A percentile compares a stretch with the other conserved stretches of the same genome.
These are phyloP conservation scores for Lycaon pictus DNA, from an alignment of 2,113 vertebrate genomes.

Conservation along the genomic window DNA sequence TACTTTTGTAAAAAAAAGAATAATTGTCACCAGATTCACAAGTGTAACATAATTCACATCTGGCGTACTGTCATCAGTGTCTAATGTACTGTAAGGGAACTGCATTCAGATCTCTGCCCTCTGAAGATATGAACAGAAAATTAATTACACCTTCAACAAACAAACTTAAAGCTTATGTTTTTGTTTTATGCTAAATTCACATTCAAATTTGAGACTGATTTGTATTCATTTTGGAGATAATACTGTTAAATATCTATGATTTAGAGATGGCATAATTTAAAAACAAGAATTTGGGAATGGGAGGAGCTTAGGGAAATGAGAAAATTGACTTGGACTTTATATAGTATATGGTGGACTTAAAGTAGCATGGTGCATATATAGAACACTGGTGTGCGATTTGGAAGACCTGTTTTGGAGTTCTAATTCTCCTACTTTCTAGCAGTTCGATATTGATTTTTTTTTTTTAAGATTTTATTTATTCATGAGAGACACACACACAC, in stretches of 20 bases:
- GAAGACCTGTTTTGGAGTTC: neutral
- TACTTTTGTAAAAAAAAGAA: neutral
- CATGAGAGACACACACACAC: no score
- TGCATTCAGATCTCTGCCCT: neutral
- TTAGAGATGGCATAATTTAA: constrained; percentile 18
- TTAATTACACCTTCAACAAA: neutral
- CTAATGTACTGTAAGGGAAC: neutral
- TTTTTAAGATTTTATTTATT: no score
- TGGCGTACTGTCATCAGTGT: neutral
- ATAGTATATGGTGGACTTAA: neutral
- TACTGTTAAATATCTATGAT: constrained; percentile 24
- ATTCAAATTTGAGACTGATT: constrained; percentile 22
- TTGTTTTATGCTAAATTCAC: neutral
- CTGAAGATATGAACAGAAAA: neutral
- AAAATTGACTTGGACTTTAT: neutral
- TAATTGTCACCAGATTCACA: neutral
- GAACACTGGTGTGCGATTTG: neutral
- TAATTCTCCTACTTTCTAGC: neutral
- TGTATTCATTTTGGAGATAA: neutral
- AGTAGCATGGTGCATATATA: neutral
- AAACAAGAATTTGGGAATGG: constrained; percentile 41
- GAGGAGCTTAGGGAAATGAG: neutral
- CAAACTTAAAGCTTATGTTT: constrained; percentile 1
- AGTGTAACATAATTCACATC: neutral
- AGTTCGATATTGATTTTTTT: neutral